A percentile compares a stretch with the other conserved stretches of the same genome.
Conservation (phyloP, 2,113 vertebrate species). For the human region GRCh38 chr13:98715501-98716000, state of each 20-base stretch:
- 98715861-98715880: slow-evolving; percentile 86
- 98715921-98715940: slow-evolving; percentile 93
- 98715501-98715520: neutral
- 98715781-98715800: neutral
- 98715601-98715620: fast-evolving
- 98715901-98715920: slow-evolving; percentile 94
- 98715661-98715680: neutral
- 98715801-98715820: neutral
- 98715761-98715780: neutral
- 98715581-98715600: neutral
- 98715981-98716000: neutral
- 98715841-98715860: fast-evolving
- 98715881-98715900: slow-evolving; percentile 91
- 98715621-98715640: neutral
- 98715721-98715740: neutral
- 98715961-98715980: slow-evolving; percentile 77
- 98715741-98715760: neutral
- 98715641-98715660: neutral
- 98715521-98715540: neutral
- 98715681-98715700: neutral
- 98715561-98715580: neutral
- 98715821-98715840: neutral
- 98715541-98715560: fast-evolving
- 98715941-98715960: slow-evolving; percentile 93
- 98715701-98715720: neutral